Evolutionary conservation across 2,113 vertebrate genomes (phyloP).

Genomic region (Syngnathus floridae): DNA sequence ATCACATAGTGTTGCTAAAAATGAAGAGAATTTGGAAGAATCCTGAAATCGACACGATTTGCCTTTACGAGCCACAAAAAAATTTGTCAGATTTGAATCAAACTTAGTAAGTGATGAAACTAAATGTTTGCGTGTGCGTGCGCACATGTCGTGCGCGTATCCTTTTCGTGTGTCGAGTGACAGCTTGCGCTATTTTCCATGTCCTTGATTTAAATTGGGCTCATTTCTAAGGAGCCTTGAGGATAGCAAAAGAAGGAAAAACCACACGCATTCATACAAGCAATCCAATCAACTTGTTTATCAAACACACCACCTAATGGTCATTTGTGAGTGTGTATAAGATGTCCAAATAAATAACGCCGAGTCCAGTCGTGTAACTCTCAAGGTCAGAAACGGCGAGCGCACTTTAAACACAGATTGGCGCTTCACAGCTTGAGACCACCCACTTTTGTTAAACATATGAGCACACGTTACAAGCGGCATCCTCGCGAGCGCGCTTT

Average conservation of each 20-base stretch:
- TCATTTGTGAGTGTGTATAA: conserved; percentile 70
- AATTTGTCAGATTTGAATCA: conserved; percentile 36
- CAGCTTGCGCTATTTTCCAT: conserved; percentile 38
- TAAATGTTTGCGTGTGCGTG: conserved; percentile 9
- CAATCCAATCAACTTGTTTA: conserved; percentile 77
- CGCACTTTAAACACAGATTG: conserved; percentile 66
- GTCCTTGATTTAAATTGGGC: conserved; percentile 60
- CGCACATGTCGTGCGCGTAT: conserved; percentile 12
- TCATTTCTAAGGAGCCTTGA: conserved; percentile 47
- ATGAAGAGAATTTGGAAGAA: too few species aligned
- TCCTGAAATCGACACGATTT: too few species aligned
- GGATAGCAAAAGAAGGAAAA: conserved; percentile 51
- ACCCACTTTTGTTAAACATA: conserved; percentile 68
- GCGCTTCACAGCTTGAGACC: conserved; percentile 61
- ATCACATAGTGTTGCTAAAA: too few species aligned
- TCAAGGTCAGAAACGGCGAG: conserved; percentile 67
- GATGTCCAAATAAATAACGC: conserved; percentile 69
- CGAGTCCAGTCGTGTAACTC: conserved; percentile 54
- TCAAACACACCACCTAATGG: conserved; percentile 74
- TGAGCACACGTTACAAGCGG: conserved; percentile 43
- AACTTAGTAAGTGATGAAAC: conserved; percentile 36
- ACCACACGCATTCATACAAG: conserved; percentile 63
- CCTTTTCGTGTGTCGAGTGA: conserved; percentile 18
- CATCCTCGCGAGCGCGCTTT: conserved; percentile 10
- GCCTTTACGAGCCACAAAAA: too few species aligned